These are phyloP conservation scores for Deilephila porcellus DNA, from an alignment of 2,888 invertebrate genomes.

Conservation along the genomic window DNA sequence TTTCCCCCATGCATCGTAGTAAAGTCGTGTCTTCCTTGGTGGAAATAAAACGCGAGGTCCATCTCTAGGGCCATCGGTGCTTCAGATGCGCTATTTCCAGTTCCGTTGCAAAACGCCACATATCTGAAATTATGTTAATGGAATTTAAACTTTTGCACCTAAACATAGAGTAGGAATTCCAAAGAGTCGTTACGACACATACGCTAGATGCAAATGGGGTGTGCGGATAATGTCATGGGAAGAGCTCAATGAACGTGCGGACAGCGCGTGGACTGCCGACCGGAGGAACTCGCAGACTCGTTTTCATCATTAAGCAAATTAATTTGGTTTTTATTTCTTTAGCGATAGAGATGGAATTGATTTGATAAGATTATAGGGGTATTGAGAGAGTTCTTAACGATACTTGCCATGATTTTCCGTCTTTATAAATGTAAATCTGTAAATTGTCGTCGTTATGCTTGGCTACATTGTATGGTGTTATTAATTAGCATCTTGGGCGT, in stretches of 20 bases:
- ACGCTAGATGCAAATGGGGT: slow-evolving; percentile 51
- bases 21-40: slow-evolving; percentile 83
- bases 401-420: slow-evolving; percentile 56
- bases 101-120: slow-evolving; percentile 49
- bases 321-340: slow-evolving; percentile 54
- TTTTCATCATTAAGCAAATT: slow-evolving; percentile 52
- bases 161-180: slow-evolving; percentile 34
- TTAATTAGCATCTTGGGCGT: background rate
- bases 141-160: slow-evolving; percentile 32
- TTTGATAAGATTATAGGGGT: slow-evolving; percentile 43
- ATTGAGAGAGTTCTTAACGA: slow-evolving; percentile 46
- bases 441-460: slow-evolving; percentile 52
- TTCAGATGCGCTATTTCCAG: slow-evolving; percentile 79
- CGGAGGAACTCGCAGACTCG: slow-evolving; percentile 68
- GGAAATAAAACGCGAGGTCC: slow-evolving; percentile 84
- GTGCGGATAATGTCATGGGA: slow-evolving; percentile 83
- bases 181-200: slow-evolving; percentile 39
- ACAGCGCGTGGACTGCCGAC: slow-evolving; percentile 81
- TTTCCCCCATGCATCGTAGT: slow-evolving; percentile 80
- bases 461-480: background rate
- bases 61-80: slow-evolving; percentile 83
- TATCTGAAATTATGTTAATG: slow-evolving; percentile 20
- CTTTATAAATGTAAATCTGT: slow-evolving; percentile 71
- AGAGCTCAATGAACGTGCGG: slow-evolving; percentile 83
- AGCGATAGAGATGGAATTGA: slow-evolving; percentile 46